phyloP scores from a whole-genome alignment of 2,113 vertebrate genomes.

The Grammomys dolichurus region DNA sequence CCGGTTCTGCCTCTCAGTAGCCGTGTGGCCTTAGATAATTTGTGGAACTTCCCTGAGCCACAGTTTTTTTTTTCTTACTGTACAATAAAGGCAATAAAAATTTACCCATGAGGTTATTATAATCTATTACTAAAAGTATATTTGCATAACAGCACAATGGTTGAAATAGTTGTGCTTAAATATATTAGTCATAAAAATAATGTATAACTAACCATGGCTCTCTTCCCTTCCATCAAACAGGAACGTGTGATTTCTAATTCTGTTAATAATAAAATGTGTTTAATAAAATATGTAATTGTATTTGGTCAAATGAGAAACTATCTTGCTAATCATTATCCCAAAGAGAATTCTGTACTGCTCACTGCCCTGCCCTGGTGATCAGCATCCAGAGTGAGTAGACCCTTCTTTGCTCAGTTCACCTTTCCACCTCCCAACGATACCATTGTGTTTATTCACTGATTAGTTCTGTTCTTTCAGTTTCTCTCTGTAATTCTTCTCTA shows the following conservation, averaged over 20 bases:
- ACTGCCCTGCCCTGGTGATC: neutral
- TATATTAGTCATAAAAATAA: neutral
- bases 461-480: neutral
- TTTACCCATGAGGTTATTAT: neutral
- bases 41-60: neutral
- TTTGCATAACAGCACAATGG: neutral
- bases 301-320: neutral
- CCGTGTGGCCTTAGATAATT: neutral
- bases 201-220: neutral
- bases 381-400: neutral
- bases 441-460: neutral
- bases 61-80: neutral
- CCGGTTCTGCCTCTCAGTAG: neutral
- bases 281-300: neutral
- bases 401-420: neutral
- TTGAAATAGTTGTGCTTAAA: neutral
- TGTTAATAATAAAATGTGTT: slow-evolving; percentile 33
- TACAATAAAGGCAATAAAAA: slow-evolving; percentile 22
- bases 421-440: rapidly evolving
- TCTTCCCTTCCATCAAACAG: neutral
- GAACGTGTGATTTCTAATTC: neutral
- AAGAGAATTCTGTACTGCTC: neutral
- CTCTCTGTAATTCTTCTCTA: neutral
- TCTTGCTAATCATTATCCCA: neutral
- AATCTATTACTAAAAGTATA: neutral